Evolutionary conservation across 2,888 invertebrate genomes (phyloP).

Genomic region (Pilophorus perplexus): DNA sequence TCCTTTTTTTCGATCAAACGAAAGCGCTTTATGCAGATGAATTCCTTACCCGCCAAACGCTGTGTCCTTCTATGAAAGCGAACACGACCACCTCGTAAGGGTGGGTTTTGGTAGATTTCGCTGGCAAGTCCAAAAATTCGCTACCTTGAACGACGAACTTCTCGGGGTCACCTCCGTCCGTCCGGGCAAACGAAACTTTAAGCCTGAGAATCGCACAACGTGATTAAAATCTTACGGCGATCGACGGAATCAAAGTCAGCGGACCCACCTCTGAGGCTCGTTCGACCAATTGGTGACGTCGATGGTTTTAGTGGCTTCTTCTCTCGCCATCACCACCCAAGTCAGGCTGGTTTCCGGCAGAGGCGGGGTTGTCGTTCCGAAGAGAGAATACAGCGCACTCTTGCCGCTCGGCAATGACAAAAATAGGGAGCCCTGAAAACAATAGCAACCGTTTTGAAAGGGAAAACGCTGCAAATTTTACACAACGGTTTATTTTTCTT

Average conservation of each 20-base stretch:
- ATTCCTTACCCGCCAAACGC: constrained; percentile 12
- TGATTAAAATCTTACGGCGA: background rate
- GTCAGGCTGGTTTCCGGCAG: background rate
- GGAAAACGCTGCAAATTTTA: no score
- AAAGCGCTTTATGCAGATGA: background rate
- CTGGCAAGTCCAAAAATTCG: constrained; percentile 19
- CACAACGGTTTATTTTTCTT: no score
- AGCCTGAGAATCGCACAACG: constrained; percentile 7
- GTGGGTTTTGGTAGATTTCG: background rate
- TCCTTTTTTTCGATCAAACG: no score
- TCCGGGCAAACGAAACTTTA: constrained; percentile 9
- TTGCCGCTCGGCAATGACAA: constrained; percentile 31
- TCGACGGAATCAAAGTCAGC: background rate
- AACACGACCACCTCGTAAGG: background rate
- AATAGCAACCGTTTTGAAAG: background rate
- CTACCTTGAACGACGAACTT: constrained; percentile 5
- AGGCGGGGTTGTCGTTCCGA: constrained; percentile 8
- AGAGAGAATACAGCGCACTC: constrained; percentile 8
- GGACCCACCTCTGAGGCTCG: constrained; percentile 31
- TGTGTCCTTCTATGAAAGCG: background rate
- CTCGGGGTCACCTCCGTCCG: constrained; percentile 7
- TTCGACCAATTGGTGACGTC: constrained; percentile 32
- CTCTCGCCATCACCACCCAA: constrained; percentile 13
- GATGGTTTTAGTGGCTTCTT: background rate
- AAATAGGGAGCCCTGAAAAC: constrained; percentile 31